Base-by-base conservation (phyloP, 30 jellyfish, hydroid and myxozoan species). In the Hydractinia echinata region DNA sequence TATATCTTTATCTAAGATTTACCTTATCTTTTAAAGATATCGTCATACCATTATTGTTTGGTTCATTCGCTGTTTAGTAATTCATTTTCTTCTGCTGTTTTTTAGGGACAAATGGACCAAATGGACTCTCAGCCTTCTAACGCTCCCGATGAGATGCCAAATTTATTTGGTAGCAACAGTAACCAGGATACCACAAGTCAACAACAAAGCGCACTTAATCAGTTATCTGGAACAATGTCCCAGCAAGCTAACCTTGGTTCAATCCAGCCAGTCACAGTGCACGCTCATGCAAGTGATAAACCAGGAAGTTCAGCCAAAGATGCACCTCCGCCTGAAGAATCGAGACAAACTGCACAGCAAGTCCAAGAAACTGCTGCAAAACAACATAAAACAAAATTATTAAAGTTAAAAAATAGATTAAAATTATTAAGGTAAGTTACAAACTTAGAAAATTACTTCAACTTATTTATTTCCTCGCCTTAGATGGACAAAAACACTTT, bases 211-310 rank as follows among this genome's bases (percentile, higher is more conserved):
- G 74, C 74, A 44, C 74, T 64, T 7, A 64, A 64, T 64, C 74
- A 64, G 74, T 64, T 64, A 64, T 64, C 74, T 6, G 74, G 74
- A 3, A 64, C 74, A 13, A 64, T 64, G 18, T 7, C 69, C 18
- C 18, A 44, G n/a, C 69, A 74, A 74, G 67, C 68, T 3, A 20
- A 55, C 21, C 21, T 74, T 10, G 72, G 83, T 4, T 10, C 51
- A 8, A 48, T 74, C 62, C 51, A 53, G 51, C 83, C 83, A 16
- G 66, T 74, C 58, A 91, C 96, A 4, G 89, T 91, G n/a, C 98
- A 83, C 56, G 96, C 89, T 2, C 98, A 92, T 71, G 98, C 98
- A 15, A 82, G 95, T 68, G 98, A 92, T 80, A 92, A 92, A 55
- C 96, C 91, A 14, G 89, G 86, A n/a, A 18, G 66, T 44, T 54